These are phyloP conservation scores for Cettia cetti DNA, from an alignment of 2,113 vertebrate genomes.

Conservation along the genomic window DNA sequence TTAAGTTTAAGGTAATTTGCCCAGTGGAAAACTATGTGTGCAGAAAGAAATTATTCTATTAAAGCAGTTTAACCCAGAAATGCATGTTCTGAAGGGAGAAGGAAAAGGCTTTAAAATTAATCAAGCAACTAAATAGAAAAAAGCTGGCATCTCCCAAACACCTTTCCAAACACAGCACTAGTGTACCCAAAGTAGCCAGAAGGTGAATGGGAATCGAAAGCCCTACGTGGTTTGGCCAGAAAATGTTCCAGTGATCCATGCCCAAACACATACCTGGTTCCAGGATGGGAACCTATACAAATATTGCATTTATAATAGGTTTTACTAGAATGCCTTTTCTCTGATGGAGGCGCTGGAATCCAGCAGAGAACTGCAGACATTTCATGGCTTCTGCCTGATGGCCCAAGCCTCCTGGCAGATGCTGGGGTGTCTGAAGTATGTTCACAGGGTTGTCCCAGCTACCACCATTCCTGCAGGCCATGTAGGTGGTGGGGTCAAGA, in stretches of 20 bases:
- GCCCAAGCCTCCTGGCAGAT: not conserved
- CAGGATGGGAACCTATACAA: not conserved
- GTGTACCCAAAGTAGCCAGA: not conserved
- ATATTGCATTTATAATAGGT: no score
- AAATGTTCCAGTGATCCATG: not conserved
- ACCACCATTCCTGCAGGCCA: not conserved
- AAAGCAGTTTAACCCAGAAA: not conserved
- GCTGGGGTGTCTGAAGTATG: not conserved
- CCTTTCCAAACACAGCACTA: not conserved
- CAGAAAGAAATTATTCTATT: not conserved
- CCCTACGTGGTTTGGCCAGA: not conserved
- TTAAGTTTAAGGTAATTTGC: not conserved
- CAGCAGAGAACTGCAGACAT: not conserved
- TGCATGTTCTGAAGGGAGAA: not conserved
- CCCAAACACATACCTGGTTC: not conserved
- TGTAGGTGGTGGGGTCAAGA: not conserved
- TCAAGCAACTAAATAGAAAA: not conserved
- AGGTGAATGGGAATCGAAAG: not conserved
- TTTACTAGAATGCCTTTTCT: not conserved
- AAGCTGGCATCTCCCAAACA: not conserved
- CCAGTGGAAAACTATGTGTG: not conserved
- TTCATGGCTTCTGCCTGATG: not conserved
- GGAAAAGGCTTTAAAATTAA: not conserved
- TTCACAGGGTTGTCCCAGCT: not conserved
- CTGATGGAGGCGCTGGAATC: not conserved